Base-by-base conservation (phyloP, 2,888 invertebrate genomes). In the Entomobrya proxima region DNA sequence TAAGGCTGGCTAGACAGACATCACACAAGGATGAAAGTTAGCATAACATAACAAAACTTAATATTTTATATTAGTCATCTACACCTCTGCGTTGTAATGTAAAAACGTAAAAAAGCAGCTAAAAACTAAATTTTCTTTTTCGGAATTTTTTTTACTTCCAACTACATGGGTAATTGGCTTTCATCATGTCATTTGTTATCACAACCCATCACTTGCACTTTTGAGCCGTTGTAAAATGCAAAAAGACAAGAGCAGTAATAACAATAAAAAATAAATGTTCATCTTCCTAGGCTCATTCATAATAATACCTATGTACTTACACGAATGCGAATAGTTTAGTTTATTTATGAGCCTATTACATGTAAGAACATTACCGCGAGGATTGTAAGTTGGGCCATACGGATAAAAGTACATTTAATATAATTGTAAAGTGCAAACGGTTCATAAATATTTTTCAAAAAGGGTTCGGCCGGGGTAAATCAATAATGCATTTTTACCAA, bases 71-170 rank as follows among this genome's bases (percentile, higher is more conserved):
- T 44, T 15, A 44, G 3, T 7, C 44, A 21, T 7, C 32, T 21
- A 64, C 5, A 11, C 4, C 35, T 15, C 44, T 44, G n/a, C 11
- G n/a, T 44, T 44, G 44, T 5, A 44, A 5, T 13, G n/a, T 15
- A n/a, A 2, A 13, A 24, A 55, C 5, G 5, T n/a, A 44, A 15
- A 2, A 13, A 44, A 15, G 15, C 13, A 44, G n/a, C 44, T 2
- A 44, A 44, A 24, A 74, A 40, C 40, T 30, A 61, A 58, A 61
- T 77, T 77, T 77, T 77, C 77, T 61, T 61, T 77, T 77, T 77
- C 77, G 47, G 77, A 18, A 18, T 3, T n/a, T 50, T 47, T 74
- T 50, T 47, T 30, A 50, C 55, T 13, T 67, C 37, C 37, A 37
- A 24, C 18, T n/a, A 11, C 18, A 24, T 3, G 27, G n/a, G 50